A percentile compares a stretch with the other conserved stretches of the same genome.
Conservation (phyloP, 2,113 vertebrate genomes). For the Hylia prasina region DNA sequence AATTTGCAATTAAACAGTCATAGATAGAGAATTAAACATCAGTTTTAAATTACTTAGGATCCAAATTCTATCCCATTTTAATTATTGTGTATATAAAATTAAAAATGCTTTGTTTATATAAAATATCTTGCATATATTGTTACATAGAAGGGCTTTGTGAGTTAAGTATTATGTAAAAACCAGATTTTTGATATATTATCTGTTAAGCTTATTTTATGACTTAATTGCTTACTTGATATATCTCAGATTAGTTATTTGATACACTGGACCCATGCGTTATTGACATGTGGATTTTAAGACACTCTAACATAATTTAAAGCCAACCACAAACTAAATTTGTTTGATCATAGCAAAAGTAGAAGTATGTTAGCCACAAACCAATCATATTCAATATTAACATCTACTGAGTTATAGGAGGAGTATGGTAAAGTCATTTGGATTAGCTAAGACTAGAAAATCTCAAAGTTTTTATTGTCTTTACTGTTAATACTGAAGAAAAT, state of each 20-base stretch:
- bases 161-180: neutral
- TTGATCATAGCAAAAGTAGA: conserved; percentile 16
- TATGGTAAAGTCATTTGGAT: conserved; percentile 22
- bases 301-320: neutral
- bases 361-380: conserved; percentile 4
- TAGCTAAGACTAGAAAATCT: neutral
- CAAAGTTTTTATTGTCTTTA: conserved; percentile 19
- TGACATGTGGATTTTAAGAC: neutral
- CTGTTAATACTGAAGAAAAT: neutral
- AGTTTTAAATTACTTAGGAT: neutral
- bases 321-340: neutral
- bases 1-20: neutral
- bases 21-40: neutral
- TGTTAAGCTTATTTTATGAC: neutral
- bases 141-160: neutral
- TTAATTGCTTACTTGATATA: conserved; percentile 2
- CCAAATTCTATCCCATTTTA: neutral
- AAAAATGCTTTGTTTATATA: neutral
- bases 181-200: neutral
- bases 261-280: neutral
- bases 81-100: neutral
- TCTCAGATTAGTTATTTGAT: neutral
- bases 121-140: neutral
- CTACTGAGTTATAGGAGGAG: neutral
- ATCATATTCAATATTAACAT: neutral